phyloP scores from a whole-genome alignment of 2,797 vertebrate species.

The Phataginus tetradactyla region DNA sequence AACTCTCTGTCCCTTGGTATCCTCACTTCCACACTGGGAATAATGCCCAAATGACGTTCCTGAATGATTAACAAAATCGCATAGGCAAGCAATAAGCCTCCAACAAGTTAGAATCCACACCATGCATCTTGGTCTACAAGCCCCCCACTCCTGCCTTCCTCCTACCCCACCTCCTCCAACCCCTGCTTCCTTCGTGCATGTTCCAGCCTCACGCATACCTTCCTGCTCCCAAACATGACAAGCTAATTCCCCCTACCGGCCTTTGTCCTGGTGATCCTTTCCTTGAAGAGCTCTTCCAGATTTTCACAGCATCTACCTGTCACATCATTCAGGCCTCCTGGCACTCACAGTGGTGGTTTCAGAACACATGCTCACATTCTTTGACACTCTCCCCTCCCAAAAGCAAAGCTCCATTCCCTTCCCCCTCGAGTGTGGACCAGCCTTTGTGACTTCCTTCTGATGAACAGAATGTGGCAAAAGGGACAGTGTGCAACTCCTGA shows the following conservation, averaged over 20 bases:
- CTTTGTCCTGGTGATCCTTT: neutral
- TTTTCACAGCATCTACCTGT: neutral
- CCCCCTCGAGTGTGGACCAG: neutral
- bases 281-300: neutral
- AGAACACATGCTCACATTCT: neutral
- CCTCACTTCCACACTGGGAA: neutral
- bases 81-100: fast-evolving
- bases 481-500: neutral
- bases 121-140: neutral
- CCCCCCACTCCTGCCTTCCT: fast-evolving
- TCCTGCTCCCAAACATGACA: neutral
- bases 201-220: neutral
- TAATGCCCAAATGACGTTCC: fast-evolving
- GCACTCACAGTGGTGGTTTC: neutral
- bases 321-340: neutral
- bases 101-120: fast-evolving
- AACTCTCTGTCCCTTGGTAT: neutral
- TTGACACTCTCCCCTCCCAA: neutral
- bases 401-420: neutral
- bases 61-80: neutral
- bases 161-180: neutral
- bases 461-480: neutral
- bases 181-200: neutral
- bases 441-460: too few relatives aligned
- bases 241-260: neutral